Evolutionary conservation across 1,140 invertebrate genomes (phyloP).

Genomic region (Metopolophium dirhodum): DNA sequence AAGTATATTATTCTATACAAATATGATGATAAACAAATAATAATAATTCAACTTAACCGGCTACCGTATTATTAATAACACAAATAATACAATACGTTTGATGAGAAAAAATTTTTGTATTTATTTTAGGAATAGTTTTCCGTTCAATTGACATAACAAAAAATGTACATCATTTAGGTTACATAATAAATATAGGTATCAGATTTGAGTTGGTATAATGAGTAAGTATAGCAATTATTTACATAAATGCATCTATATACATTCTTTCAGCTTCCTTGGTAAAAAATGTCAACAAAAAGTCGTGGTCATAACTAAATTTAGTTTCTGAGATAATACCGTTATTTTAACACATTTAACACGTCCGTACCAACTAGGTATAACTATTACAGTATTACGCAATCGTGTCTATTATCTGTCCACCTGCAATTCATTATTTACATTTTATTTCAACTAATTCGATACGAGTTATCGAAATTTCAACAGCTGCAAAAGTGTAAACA

Average conservation of each 20-base stretch:
- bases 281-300: not conserved
- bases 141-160: not conserved
- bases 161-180: too few species aligned
- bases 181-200: not conserved
- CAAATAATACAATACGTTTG: too few species aligned
- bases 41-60: too few species aligned
- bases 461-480: not conserved
- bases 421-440: not conserved
- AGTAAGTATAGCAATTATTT: not conserved
- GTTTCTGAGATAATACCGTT: not conserved
- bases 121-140: not conserved
- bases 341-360: not conserved
- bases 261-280: not conserved
- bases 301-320: not conserved
- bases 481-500: not conserved
- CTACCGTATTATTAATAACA: too few species aligned
- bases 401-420: not conserved
- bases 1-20: too few species aligned
- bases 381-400: not conserved
- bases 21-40: too few species aligned
- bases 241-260: not conserved
- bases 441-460: not conserved
- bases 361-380: not conserved
- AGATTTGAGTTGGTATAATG: not conserved
- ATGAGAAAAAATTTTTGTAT: not conserved